phyloP scores from a whole-genome alignment of 2,888 invertebrate species.

The Seira ritae region DNA sequence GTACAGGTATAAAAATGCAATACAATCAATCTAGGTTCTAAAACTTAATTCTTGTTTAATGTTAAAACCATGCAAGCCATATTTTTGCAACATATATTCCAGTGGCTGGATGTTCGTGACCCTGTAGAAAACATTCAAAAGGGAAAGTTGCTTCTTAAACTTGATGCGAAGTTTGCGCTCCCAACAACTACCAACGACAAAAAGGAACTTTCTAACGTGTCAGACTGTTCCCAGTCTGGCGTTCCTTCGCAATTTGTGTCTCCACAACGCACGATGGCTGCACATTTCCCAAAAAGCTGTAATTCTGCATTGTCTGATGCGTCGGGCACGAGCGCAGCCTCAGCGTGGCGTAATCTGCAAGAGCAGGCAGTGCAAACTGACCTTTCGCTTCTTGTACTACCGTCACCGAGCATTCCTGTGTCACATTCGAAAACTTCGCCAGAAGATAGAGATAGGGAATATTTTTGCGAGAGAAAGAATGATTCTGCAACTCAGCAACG shows the following conservation, averaged over 20 bases:
- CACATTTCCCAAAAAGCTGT: too few species aligned
- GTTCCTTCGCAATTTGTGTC: too few species aligned
- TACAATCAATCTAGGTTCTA: too few species aligned
- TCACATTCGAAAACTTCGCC: background rate
- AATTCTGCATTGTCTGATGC: slow-evolving; percentile 14
- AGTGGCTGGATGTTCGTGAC: slow-evolving; percentile 58
- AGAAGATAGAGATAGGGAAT: background rate
- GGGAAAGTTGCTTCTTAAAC: slow-evolving; percentile 49
- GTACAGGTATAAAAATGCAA: slow-evolving; percentile 47
- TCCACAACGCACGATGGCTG: too few species aligned
- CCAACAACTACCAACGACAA: background rate
- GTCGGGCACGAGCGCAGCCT: slow-evolving; percentile 12
- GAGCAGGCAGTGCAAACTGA: slow-evolving; percentile 39
- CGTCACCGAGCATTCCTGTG: background rate
- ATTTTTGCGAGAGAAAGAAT: too few species aligned
- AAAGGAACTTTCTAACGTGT: background rate
- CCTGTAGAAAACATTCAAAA: slow-evolving; percentile 39
- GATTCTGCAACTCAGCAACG: too few species aligned
- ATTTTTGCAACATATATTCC: background rate
- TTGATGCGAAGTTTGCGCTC: slow-evolving; percentile 51
- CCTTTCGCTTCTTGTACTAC: slow-evolving; percentile 23
- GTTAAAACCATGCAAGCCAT: too few species aligned
- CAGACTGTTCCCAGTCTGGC: too few species aligned
- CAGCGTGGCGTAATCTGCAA: background rate
- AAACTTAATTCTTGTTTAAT: too few species aligned